These are phyloP conservation scores for Oppia nitens DNA, from an alignment of 1,140 invertebrate genomes.

Conservation along the genomic window DNA sequence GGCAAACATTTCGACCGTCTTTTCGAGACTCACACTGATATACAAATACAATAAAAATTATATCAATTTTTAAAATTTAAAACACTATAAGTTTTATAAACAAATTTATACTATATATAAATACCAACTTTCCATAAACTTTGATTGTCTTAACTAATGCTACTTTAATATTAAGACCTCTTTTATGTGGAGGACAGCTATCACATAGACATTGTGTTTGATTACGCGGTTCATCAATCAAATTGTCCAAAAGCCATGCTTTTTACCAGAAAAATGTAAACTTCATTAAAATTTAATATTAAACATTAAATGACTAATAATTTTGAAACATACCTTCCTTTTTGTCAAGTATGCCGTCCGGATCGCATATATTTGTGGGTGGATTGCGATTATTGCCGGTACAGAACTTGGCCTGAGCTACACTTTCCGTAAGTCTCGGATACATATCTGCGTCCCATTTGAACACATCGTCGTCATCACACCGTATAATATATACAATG, in stretches of 20 bases:
- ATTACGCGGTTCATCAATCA: not conserved
- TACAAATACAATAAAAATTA: not conserved
- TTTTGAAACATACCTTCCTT: not conserved
- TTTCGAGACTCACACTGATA: not conserved
- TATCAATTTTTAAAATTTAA: conserved; percentile 1
- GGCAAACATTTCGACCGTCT: conserved; percentile 6
- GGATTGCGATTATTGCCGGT: conserved; percentile 6
- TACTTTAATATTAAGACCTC: conserved; percentile 5
- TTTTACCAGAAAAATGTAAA: not conserved
- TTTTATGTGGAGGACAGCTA: not conserved
- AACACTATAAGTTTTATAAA: not conserved
- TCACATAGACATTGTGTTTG: not conserved
- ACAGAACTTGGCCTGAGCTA: conserved; percentile 4
- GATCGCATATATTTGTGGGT: conserved; percentile 7
- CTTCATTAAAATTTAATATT: not conserved
- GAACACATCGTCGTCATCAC: not conserved
- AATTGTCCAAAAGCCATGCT: not conserved
- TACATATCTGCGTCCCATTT: conserved; percentile 3
- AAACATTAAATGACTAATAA: conserved; percentile 2
- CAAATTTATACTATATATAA: not conserved
- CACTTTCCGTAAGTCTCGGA: not conserved
- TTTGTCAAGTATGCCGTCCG: not conserved
- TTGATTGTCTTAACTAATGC: not conserved
- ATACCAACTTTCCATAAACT: not conserved
- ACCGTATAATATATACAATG: no score